Conservation (phyloP, 2,113 vertebrate species). For the Oxyruncus cristatus region DNA sequence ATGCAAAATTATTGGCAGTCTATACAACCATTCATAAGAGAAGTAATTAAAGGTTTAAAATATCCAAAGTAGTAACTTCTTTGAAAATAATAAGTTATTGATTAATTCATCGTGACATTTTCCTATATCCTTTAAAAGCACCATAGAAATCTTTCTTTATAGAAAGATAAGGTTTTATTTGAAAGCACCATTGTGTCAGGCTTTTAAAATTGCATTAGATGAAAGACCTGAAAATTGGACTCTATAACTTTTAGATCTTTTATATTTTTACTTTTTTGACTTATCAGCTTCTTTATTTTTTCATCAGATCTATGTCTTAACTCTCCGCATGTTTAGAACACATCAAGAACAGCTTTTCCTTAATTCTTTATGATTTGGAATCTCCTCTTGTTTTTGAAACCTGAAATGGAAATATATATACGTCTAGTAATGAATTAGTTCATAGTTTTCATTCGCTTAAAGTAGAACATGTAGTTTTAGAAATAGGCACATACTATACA, state of each 20-base stretch:
- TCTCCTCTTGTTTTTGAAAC: not conserved
- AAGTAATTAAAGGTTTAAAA: not conserved
- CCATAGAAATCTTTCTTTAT: not conserved
- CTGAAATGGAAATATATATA: not conserved
- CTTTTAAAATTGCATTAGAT: not conserved
- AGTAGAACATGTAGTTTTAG: not conserved
- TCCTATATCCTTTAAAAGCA: fast-evolving
- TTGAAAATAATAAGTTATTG: not conserved
- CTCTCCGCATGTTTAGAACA: not conserved
- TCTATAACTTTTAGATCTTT: not conserved
- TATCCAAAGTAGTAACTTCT: not conserved
- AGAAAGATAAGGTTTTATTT: not conserved
- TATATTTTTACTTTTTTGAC: not conserved
- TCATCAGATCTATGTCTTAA: not conserved
- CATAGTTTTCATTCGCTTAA: not conserved
- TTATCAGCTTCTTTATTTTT: not conserved
- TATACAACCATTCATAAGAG: not conserved
- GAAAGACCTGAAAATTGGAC: not conserved
- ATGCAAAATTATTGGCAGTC: not conserved
- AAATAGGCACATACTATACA: not conserved
- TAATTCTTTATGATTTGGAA: not conserved
- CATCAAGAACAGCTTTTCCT: not conserved
- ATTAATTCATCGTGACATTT: not conserved
- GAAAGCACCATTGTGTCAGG: not conserved
- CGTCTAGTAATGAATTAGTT: not conserved